phyloP scores from a whole-genome alignment of 92 coral and sea anemone species.

The Siderastrea siderea region DNA sequence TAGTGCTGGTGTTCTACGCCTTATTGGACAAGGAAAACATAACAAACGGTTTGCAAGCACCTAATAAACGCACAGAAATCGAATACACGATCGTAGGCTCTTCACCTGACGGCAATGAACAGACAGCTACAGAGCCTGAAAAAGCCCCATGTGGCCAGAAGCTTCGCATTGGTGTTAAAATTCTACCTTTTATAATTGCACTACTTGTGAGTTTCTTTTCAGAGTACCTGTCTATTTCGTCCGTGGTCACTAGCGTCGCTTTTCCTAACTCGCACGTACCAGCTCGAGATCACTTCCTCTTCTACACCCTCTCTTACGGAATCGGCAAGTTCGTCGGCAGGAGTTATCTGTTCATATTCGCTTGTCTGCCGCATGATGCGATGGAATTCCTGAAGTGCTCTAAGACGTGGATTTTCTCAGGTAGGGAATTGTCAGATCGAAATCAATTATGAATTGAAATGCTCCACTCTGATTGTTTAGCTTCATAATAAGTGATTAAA shows the following conservation, averaged over 20 bases:
- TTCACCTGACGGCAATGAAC: background rate
- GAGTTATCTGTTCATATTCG: conserved; percentile 69
- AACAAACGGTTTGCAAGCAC: conserved; percentile 17
- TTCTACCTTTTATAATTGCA: conserved; percentile 74
- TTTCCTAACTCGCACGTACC: conserved; percentile 64
- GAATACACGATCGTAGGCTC: conserved; percentile 20
- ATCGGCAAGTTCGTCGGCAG: conserved; percentile 87
- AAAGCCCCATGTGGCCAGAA: conserved; percentile 52
- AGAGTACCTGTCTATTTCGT: conserved; percentile 70
- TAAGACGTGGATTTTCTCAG: conserved; percentile 84
- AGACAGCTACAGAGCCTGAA: background rate
- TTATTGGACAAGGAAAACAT: conserved; percentile 76
- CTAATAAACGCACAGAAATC: conserved; percentile 10
- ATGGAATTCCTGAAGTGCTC: conserved; percentile 52
- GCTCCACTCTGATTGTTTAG: background rate
- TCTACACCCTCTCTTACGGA: conserved; percentile 74
- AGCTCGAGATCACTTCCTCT: conserved; percentile 80
- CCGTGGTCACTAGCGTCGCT: conserved; percentile 81
- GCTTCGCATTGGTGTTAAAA: conserved; percentile 51
- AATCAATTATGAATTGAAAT: background rate
- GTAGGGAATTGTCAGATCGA: background rate
- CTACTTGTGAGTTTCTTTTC: conserved; percentile 74
- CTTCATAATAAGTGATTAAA: too few relatives aligned
- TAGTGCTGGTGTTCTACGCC: conserved; percentile 78
- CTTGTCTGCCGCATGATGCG: conserved; percentile 57